These are phyloP conservation scores for Columba guinea DNA, from an alignment of 2,797 vertebrate genomes.

Conservation along the genomic window DNA sequence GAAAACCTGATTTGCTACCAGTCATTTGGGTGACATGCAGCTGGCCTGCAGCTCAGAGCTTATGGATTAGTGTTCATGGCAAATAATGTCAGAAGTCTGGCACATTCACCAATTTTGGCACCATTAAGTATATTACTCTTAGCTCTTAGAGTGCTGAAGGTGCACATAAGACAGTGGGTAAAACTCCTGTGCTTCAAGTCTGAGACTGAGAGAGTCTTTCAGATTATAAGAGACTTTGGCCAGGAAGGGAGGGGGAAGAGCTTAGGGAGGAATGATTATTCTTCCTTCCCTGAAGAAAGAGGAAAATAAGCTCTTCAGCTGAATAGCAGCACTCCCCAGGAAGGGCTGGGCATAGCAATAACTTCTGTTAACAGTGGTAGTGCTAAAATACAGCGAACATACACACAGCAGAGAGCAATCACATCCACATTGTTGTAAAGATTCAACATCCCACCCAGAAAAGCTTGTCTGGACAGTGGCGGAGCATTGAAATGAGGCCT, in stretches of 20 bases:
- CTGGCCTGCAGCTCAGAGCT: slow-evolving; percentile 14
- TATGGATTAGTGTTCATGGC: background rate
- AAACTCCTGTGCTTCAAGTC: background rate
- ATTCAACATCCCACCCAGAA: background rate
- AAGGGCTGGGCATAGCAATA: background rate
- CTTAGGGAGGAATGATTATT: background rate
- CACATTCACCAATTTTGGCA: slow-evolving; percentile 1
- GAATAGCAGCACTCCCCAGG: background rate
- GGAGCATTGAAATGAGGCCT: background rate
- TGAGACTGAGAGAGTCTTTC: background rate
- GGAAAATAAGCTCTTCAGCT: background rate
- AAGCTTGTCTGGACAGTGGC: background rate
- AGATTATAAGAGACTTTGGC: background rate
- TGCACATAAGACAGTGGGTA: accelerated
- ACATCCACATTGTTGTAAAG: background rate
- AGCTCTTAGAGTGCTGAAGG: background rate
- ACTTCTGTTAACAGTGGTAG: background rate
- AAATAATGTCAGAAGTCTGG: slow-evolving; percentile 16
- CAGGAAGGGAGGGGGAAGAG: background rate
- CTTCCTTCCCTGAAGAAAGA: background rate
- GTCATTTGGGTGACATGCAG: background rate
- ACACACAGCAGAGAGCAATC: slow-evolving; percentile 19
- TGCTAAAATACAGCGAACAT: background rate
- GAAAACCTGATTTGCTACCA: slow-evolving; percentile 14
- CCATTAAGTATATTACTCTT: background rate